Conservation (phyloP, 1,140 invertebrate species). For the Pseudomyrmex dendroicus region DNA sequence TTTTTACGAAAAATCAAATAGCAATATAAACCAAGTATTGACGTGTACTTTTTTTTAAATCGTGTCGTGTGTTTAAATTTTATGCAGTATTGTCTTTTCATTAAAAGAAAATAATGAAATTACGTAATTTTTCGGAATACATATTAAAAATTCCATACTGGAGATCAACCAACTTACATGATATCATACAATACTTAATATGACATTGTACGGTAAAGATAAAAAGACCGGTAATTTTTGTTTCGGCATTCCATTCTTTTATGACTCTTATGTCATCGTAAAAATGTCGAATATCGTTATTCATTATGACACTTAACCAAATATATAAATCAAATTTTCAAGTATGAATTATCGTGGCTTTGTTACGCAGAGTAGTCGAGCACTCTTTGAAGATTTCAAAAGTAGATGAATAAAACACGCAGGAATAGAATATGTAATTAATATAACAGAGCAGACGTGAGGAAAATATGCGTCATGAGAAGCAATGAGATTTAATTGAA, state of each 20-base stretch:
- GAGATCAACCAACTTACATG: background rate
- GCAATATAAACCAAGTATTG: background rate
- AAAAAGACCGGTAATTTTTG: background rate
- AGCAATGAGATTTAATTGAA: slow-evolving; percentile 35
- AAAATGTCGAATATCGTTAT: background rate
- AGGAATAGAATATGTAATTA: background rate
- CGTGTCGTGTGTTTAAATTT: no score
- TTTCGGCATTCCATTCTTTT: slow-evolving; percentile 25
- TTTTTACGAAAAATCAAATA: background rate
- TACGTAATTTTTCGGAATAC: background rate
- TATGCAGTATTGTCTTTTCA: background rate
- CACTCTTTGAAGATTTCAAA: background rate
- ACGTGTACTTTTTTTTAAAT: no score
- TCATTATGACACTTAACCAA: background rate
- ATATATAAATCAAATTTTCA: slow-evolving; percentile 26
- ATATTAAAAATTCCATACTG: background rate
- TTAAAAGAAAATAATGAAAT: background rate
- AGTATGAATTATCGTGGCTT: slow-evolving; percentile 22
- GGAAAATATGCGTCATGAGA: slow-evolving; percentile 1
- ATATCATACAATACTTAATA: background rate
- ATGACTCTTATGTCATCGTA: background rate
- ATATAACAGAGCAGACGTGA: background rate
- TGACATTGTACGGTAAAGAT: background rate
- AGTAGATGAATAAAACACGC: background rate
- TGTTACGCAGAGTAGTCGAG: background rate